A percentile compares a stretch with the other conserved stretches of the same genome.
Conservation (phyloP, 2,113 vertebrate genomes). For the Zosterops japonicus region DNA sequence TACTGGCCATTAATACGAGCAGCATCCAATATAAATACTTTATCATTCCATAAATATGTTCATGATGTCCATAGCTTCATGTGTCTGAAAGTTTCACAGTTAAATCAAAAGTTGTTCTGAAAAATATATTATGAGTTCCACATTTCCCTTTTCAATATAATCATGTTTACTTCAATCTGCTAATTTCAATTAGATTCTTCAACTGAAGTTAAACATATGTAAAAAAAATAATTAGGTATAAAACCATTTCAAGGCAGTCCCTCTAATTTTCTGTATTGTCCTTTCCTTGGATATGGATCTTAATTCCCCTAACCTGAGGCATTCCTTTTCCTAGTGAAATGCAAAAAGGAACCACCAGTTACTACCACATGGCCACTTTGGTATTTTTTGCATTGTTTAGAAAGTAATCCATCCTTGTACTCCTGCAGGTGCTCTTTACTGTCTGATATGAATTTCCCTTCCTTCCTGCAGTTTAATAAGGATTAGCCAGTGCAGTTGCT, state of each 20-base stretch:
- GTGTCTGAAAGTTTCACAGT: background rate
- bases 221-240: background rate
- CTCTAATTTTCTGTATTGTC: background rate
- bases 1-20: background rate
- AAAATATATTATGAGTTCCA: background rate
- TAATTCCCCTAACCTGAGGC: background rate
- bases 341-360: background rate
- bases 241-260: background rate
- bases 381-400: background rate
- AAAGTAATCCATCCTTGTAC: background rate
- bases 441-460: background rate
- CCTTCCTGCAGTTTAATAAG: background rate
- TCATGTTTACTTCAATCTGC: background rate
- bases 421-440: background rate
- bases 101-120: background rate
- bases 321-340: background rate
- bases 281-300: background rate
- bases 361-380: background rate
- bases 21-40: background rate
- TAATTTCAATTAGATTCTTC: background rate
- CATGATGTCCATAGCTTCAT: background rate
- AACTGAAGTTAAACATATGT: background rate
- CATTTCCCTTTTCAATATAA: background rate
- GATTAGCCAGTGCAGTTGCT: background rate
- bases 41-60: background rate